Evolutionary conservation across 1,140 invertebrate species (phyloP).

Genomic region (Drosophila burlai): DNA sequence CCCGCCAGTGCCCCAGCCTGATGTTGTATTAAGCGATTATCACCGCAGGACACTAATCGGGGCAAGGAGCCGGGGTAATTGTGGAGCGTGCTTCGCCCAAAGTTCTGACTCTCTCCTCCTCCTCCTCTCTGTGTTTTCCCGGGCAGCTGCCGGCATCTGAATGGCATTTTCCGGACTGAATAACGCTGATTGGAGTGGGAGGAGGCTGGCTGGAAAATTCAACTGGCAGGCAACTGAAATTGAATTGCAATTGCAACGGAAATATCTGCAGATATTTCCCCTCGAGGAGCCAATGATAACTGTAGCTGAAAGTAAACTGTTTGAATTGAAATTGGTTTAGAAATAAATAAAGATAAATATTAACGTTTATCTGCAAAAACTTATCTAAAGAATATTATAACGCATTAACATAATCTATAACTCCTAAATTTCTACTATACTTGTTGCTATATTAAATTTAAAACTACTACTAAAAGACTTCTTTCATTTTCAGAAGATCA

Average conservation of each 20-base stretch:
- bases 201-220: background rate
- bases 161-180: constrained; percentile 35
- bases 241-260: constrained; percentile 26
- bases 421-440: too few relatives aligned
- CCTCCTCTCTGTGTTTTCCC: background rate
- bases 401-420: too few relatives aligned
- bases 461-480: too few relatives aligned
- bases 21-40: constrained; percentile 72
- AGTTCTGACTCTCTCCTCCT: constrained; percentile 1
- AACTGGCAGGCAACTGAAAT: constrained; percentile 1
- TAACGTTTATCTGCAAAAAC: background rate
- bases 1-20: constrained; percentile 2
- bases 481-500: too few relatives aligned
- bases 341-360: background rate
- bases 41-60: constrained; percentile 61
- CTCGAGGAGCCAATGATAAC: background rate
- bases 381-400: too few relatives aligned
- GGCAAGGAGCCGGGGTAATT: constrained; percentile 35
- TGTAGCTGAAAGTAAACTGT: background rate
- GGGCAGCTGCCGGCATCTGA: constrained; percentile 30
- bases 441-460: too few relatives aligned
- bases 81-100: constrained; percentile 60
- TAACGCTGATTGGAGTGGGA: constrained; percentile 13
- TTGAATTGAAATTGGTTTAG: background rate
- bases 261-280: constrained; percentile 11